A percentile compares a stretch with the other conserved stretches of the same genome.
These are phyloP conservation scores for Anseranas semipalmata DNA, from an alignment of 2,113 vertebrate species.

Conservation along the genomic window DNA sequence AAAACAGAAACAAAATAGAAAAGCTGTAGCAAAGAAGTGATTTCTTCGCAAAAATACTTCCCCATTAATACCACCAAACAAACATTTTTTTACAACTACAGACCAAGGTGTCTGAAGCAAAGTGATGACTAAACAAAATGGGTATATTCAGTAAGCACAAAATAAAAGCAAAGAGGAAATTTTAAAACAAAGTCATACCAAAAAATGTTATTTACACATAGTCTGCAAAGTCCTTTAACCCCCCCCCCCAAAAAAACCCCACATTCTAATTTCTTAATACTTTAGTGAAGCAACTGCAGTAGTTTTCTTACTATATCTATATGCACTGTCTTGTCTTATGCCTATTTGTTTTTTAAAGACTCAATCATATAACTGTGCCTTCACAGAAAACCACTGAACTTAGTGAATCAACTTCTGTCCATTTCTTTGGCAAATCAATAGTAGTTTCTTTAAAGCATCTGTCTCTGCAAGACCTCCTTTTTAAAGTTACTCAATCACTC, in stretches of 20 bases:
- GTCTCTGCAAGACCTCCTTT: neutral
- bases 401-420: neutral
- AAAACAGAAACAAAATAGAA: slow-evolving; percentile 54
- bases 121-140: slow-evolving; percentile 40
- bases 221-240: neutral
- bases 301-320: neutral
- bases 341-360: neutral
- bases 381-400: neutral
- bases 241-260: neutral
- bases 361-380: neutral
- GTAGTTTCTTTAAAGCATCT: neutral
- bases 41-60: slow-evolving; percentile 59
- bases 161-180: slow-evolving; percentile 29
- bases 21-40: slow-evolving; percentile 21
- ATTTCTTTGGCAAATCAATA: neutral
- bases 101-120: slow-evolving; percentile 6
- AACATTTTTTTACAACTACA: neutral
- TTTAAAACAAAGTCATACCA: neutral
- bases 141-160: neutral
- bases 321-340: neutral
- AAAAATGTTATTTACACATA: neutral
- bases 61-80: slow-evolving; percentile 9
- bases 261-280: neutral
- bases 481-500: neutral
- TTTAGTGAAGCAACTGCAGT: neutral